phyloP scores from a whole-genome alignment of 92 coral and sea anemone species.

The Parazoanthus swiftii region DNA sequence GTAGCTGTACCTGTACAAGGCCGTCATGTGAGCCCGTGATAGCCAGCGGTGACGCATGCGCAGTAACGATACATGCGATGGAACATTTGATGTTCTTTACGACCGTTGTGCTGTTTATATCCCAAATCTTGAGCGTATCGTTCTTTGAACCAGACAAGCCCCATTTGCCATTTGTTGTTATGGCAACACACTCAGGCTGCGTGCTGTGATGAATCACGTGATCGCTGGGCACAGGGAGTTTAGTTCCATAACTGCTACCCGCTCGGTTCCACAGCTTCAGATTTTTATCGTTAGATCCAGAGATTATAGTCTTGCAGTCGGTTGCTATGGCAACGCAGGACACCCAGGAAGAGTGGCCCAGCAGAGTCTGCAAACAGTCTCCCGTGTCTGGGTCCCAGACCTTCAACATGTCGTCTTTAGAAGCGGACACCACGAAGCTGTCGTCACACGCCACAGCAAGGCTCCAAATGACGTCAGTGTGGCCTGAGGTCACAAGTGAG shows the following conservation, averaged over 20 bases:
- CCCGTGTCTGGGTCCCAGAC: constrained; percentile 80
- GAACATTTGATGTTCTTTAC: constrained; percentile 49
- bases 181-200: constrained; percentile 80
- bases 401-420: constrained; percentile 80
- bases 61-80: constrained; percentile 56
- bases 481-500: constrained; percentile 23
- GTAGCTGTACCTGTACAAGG: constrained; percentile 52
- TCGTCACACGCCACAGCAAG: constrained; percentile 71
- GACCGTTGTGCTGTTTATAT: constrained; percentile 45
- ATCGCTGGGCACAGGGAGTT: constrained; percentile 59
- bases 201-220: constrained; percentile 74
- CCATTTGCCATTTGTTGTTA: constrained; percentile 75
- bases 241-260: constrained; percentile 59
- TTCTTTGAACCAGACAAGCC: constrained; percentile 77
- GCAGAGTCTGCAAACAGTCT: constrained; percentile 71
- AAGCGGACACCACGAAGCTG: constrained; percentile 73
- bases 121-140: constrained; percentile 73
- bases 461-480: constrained; percentile 73
- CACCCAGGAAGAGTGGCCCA: constrained; percentile 90
- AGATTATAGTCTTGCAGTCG: constrained; percentile 69
- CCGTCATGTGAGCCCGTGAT: constrained; percentile 84
- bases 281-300: constrained; percentile 86
- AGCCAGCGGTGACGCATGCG: constrained; percentile 52
- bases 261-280: constrained; percentile 74
- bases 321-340: constrained; percentile 77